Evolutionary conservation across 2,797 vertebrate genomes (phyloP).

Genomic region (Fundulus diaphanus): DNA sequence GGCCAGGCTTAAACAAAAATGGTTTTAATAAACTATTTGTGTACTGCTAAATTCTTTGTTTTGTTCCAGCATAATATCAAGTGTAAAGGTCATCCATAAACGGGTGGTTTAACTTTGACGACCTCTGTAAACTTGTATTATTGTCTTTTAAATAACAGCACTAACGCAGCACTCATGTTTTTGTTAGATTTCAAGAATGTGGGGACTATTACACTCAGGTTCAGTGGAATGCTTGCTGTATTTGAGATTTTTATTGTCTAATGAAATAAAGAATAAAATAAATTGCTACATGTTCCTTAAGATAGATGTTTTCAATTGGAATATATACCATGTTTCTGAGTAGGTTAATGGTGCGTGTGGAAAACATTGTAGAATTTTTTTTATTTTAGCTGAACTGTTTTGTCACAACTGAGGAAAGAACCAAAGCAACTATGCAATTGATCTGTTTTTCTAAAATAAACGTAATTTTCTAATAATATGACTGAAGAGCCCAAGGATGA

Average conservation of each 20-base stretch:
- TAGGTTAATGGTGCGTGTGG: not conserved
- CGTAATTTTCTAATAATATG: not conserved
- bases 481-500: not conserved
- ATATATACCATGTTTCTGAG: not conserved
- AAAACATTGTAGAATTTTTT: not conserved
- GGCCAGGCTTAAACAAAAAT: not conserved
- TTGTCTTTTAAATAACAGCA: not conserved
- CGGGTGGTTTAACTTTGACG: not conserved
- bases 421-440: not conserved
- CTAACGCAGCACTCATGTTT: not conserved
- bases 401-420: not conserved
- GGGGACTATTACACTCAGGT: not conserved
- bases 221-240: not conserved
- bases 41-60: not conserved
- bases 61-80: not conserved
- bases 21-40: not conserved
- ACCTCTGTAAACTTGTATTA: not conserved
- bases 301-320: not conserved
- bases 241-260: not conserved
- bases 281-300: not conserved
- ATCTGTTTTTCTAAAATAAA: not conserved
- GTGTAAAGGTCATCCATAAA: not conserved
- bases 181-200: not conserved
- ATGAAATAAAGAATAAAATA: not conserved
- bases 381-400: not conserved